A percentile compares a stretch with the other conserved stretches of the same genome.
These are phyloP conservation scores for Spodoptera frugiperda DNA, from an alignment of 1,140 invertebrate genomes.

Conservation along the genomic window DNA sequence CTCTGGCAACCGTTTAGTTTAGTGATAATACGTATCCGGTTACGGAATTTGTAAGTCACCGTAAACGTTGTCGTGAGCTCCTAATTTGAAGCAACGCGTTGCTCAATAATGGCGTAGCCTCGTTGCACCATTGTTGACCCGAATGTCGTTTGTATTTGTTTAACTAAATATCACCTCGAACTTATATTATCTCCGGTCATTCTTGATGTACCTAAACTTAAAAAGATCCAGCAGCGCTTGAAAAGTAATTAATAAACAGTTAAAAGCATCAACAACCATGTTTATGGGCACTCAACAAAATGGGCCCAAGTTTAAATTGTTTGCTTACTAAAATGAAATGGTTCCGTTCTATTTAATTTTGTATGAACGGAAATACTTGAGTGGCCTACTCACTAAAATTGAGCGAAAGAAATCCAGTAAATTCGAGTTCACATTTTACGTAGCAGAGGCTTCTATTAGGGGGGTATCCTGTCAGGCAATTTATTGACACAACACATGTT, in stretches of 20 bases:
- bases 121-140: slow-evolving; percentile 12
- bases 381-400: slow-evolving; percentile 39
- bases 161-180: slow-evolving; percentile 4
- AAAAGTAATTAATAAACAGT: too few relatives aligned
- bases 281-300: neutral
- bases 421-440: neutral
- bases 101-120: slow-evolving; percentile 29
- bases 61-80: slow-evolving; percentile 41
- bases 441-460: neutral
- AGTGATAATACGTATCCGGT: slow-evolving; percentile 46
- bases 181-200: neutral
- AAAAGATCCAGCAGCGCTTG: too few relatives aligned
- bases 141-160: slow-evolving; percentile 5
- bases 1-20: slow-evolving; percentile 12
- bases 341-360: slow-evolving; percentile 47
- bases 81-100: slow-evolving; percentile 41
- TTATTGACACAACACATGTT: neutral
- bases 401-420: slow-evolving; percentile 22
- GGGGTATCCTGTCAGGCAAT: neutral
- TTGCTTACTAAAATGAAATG: neutral
- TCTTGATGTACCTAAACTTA: neutral
- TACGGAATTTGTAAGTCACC: slow-evolving; percentile 43
- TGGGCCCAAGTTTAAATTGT: neutral
- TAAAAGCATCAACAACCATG: too few relatives aligned
- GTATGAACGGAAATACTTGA: slow-evolving; percentile 56